These are phyloP conservation scores for Athetis lepigone DNA, from an alignment of 2,888 invertebrate species.

Conservation along the genomic window DNA sequence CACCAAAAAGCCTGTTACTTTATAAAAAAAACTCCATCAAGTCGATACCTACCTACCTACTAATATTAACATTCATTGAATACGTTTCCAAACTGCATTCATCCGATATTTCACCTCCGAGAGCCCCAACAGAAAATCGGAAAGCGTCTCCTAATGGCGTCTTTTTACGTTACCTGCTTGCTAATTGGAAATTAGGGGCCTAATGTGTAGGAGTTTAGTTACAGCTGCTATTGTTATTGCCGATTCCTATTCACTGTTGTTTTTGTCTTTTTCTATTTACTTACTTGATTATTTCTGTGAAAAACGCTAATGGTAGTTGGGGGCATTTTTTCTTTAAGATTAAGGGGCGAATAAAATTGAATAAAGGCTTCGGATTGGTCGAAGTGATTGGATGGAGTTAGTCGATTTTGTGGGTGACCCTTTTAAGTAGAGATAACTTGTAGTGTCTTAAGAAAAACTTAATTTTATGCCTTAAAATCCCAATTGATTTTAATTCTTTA, in stretches of 20 bases:
- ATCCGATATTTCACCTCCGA: conserved; percentile 25
- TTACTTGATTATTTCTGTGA: conserved; percentile 71
- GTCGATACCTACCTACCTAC: too few species aligned
- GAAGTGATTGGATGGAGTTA: conserved; percentile 24
- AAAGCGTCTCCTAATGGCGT: conserved; percentile 85
- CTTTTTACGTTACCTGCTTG: conserved; percentile 90
- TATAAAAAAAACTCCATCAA: too few species aligned
- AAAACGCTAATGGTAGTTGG: conserved; percentile 49
- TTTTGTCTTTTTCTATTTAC: conserved; percentile 75
- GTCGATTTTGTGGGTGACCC: not conserved
- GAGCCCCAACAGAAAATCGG: conserved; percentile 66
- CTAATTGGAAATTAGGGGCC: conserved; percentile 89
- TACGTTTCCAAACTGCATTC: conserved; percentile 31
- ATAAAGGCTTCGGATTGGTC: conserved; percentile 17
- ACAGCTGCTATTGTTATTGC: conserved; percentile 84
- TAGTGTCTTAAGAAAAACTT: too few species aligned
- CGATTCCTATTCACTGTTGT: conserved; percentile 82
- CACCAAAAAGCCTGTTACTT: too few species aligned
- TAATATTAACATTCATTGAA: not conserved
- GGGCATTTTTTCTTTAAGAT: conserved; percentile 36
- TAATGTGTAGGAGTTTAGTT: conserved; percentile 87
- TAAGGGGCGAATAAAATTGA: conserved; percentile 44
- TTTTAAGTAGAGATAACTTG: not conserved
- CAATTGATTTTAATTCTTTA: too few species aligned
- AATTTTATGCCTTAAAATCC: too few species aligned